Conservation (phyloP, 2,797 vertebrate species). For the Sebastes miniatus region DNA sequence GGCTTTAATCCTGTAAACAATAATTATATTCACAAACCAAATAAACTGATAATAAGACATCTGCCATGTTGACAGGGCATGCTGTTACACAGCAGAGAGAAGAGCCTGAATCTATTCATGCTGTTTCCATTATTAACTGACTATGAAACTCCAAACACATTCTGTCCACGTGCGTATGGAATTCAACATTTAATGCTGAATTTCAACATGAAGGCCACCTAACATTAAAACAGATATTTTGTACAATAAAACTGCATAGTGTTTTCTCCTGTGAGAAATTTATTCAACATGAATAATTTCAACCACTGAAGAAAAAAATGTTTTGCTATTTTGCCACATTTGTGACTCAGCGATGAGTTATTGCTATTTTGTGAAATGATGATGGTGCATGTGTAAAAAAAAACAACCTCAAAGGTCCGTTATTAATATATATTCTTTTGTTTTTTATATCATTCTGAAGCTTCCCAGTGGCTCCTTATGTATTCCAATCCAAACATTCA, state of each 20-base stretch:
- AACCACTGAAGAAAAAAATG: background rate
- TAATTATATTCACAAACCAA: background rate
- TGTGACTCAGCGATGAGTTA: constrained; percentile 19
- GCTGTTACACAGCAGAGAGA: background rate
- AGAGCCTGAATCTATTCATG: background rate
- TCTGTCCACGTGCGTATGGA: background rate
- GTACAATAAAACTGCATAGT: background rate
- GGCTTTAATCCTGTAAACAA: constrained; percentile 18
- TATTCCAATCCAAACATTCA: too few relatives aligned
- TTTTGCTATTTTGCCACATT: constrained; percentile 19
- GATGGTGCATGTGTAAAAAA: constrained; percentile 18
- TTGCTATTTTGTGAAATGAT: constrained; percentile 26
- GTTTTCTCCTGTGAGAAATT: constrained; percentile 19
- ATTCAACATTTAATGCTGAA: background rate
- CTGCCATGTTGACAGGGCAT: background rate
- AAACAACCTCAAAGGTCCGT: background rate
- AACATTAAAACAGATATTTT: background rate
- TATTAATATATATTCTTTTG: too few relatives aligned
- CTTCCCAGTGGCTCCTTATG: too few relatives aligned
- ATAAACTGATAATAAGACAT: constrained; percentile 5
- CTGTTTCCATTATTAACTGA: constrained; percentile 6
- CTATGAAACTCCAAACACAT: background rate
- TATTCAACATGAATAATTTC: constrained; percentile 52
- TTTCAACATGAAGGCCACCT: background rate
- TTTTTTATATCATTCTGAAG: too few relatives aligned